Conservation (phyloP, 2,797 vertebrate species). For the Lates japonicus region DNA sequence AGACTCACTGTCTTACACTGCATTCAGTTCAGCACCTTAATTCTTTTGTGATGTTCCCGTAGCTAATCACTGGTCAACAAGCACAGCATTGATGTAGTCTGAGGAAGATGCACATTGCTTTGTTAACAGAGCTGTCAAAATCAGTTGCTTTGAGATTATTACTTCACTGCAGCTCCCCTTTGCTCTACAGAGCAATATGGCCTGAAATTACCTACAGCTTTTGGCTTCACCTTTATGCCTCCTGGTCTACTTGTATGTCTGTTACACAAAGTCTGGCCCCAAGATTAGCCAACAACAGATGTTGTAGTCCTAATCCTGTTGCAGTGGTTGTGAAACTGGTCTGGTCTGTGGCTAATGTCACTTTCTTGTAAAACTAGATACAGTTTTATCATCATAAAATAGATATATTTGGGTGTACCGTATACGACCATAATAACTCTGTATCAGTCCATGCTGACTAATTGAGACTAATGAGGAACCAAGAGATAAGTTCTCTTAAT, state of each 20-base stretch:
- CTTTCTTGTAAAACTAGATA: constrained; percentile 14
- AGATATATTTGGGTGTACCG: constrained; percentile 2
- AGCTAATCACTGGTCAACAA: constrained; percentile 20
- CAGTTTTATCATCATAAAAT: neutral
- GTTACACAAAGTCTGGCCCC: constrained; percentile 1
- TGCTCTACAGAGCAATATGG: neutral
- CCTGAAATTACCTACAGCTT: neutral
- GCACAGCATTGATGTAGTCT: constrained; percentile 19
- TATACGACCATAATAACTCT: constrained; percentile 1
- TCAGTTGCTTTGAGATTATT: constrained; percentile 1
- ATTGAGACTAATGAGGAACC: constrained; percentile 27
- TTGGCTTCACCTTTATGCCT: neutral
- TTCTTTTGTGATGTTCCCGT: constrained; percentile 24
- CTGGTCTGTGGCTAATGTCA: neutral
- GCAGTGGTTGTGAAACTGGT: constrained; percentile 15
- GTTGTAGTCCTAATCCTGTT: constrained; percentile 26
- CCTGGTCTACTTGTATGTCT: constrained; percentile 2
- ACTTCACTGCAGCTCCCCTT: neutral
- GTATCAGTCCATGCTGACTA: constrained; percentile 20
- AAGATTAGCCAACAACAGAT: constrained; percentile 6
- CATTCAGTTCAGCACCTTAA: constrained; percentile 14
- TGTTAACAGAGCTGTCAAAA: constrained; percentile 1
- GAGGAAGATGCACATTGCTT: neutral
- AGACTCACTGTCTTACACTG: constrained; percentile 9
- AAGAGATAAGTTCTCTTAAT: constrained; percentile 28